These are phyloP conservation scores for Choreutis nemorana DNA, from an alignment of 2,888 invertebrate genomes.

Conservation along the genomic window DNA sequence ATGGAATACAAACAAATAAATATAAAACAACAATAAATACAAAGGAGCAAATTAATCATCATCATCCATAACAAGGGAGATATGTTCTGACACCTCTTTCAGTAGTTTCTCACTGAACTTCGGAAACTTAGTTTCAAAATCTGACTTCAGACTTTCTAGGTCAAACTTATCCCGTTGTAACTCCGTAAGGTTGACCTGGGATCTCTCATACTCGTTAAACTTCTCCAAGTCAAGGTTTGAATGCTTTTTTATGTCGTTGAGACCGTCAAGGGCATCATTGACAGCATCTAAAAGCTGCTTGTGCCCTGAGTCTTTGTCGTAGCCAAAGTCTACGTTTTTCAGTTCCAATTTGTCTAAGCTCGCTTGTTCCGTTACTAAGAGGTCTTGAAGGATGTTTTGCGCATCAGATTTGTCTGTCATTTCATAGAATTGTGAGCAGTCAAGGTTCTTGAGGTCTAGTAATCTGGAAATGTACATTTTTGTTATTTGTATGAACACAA, in stretches of 20 bases:
- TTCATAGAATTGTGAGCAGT: conserved; percentile 28
- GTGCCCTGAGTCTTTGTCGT: conserved; percentile 34
- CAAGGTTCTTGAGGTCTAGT: conserved; percentile 30
- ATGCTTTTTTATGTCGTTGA: conserved; percentile 43
- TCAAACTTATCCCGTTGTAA: conserved; percentile 31
- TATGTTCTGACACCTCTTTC: conserved; percentile 37
- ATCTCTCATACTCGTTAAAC: conserved; percentile 32
- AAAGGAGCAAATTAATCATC: conserved; percentile 18
- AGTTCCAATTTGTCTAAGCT: conserved; percentile 36
- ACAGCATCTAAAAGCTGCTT: conserved; percentile 45
- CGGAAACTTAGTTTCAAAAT: conserved; percentile 41
- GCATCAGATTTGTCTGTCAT: conserved; percentile 26
- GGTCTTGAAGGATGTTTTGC: conserved; percentile 20
- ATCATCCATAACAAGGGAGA: conserved; percentile 29
- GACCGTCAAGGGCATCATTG: conserved; percentile 40
- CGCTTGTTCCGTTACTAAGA: conserved; percentile 25
- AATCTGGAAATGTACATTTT: conserved; percentile 47
- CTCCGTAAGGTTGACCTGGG: conserved; percentile 21
- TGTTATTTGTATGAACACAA: no score
- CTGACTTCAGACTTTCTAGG: conserved; percentile 28
- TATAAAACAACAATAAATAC: neutral
- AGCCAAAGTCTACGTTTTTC: conserved; percentile 47
- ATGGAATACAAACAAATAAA: neutral
- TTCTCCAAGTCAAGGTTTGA: conserved; percentile 35
- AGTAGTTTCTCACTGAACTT: conserved; percentile 37